A percentile compares a stretch with the other conserved stretches of the same genome.
These are phyloP conservation scores for Oryctes rhinoceros DNA, from an alignment of 1,140 invertebrate species.

Conservation along the genomic window DNA sequence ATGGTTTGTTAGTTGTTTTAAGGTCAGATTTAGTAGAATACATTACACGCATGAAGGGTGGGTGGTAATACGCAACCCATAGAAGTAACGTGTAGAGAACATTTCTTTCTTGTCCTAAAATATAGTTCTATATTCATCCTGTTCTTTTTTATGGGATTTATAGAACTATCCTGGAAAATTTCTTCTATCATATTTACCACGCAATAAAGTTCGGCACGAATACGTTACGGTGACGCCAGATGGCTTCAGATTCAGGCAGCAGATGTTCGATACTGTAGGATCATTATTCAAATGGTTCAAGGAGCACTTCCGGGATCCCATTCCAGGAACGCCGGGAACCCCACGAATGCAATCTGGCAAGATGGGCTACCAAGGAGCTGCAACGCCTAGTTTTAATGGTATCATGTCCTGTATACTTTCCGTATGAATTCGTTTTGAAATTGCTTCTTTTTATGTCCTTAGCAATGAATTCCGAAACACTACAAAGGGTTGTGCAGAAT, in stretches of 20 bases:
- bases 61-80: too few relatives aligned
- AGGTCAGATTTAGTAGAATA: too few relatives aligned
- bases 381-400: constrained; percentile 52
- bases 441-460: not conserved
- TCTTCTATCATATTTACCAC: constrained; percentile 90
- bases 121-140: too few relatives aligned
- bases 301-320: constrained; percentile 92
- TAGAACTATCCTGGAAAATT: constrained; percentile 94
- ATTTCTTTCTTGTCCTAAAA: too few relatives aligned
- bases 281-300: constrained; percentile 96
- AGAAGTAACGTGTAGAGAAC: too few relatives aligned
- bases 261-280: constrained; percentile 86
- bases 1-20: too few relatives aligned
- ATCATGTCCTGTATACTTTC: not conserved
- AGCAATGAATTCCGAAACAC: constrained; percentile 73
- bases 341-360: constrained; percentile 70
- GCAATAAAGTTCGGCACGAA: constrained; percentile 86
- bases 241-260: constrained; percentile 89
- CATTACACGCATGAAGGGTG: too few relatives aligned
- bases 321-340: constrained; percentile 81
- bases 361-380: constrained; percentile 68
- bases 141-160: constrained; percentile 47
- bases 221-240: constrained; percentile 91
- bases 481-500: constrained; percentile 77
- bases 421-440: not conserved